Conservation (phyloP, 1,140 invertebrate species). For the Antheraea mylitta region DNA sequence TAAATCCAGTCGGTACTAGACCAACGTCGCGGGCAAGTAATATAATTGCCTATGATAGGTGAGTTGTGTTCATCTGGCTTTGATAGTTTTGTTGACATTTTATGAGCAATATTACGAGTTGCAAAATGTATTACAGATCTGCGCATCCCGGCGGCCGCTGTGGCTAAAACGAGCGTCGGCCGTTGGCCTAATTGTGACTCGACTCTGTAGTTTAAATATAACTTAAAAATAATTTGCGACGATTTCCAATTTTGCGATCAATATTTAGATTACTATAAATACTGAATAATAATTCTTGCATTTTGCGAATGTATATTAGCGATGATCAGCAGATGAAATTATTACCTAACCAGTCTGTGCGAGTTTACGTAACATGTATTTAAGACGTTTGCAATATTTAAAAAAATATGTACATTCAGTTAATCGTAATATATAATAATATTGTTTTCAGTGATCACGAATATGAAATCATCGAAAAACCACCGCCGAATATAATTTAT, state of each 20-base stretch:
- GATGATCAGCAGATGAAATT: neutral
- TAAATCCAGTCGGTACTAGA: slow-evolving; percentile 81
- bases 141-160: slow-evolving; percentile 64
- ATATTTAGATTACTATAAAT: slow-evolving; percentile 24
- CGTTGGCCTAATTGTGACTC: slow-evolving; percentile 72
- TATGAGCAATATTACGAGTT: slow-evolving; percentile 48
- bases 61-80: slow-evolving; percentile 46
- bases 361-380: neutral
- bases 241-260: slow-evolving; percentile 46
- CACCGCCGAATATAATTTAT: slow-evolving; percentile 61
- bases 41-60: slow-evolving; percentile 67
- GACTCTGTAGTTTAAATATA: slow-evolving; percentile 65
- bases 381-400: neutral
- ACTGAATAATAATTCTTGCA: slow-evolving; percentile 12
- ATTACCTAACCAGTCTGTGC: neutral
- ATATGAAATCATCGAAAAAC: slow-evolving; percentile 88
- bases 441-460: slow-evolving; percentile 89
- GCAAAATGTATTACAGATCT: slow-evolving; percentile 52
- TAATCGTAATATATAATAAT: slow-evolving; percentile 15
- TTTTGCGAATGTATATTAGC: slow-evolving; percentile 18
- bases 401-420: neutral
- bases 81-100: slow-evolving; percentile 42
- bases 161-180: slow-evolving; percentile 71
- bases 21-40: slow-evolving; percentile 76
- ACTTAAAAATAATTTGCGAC: slow-evolving; percentile 55